These are phyloP conservation scores for Meriones unguiculatus DNA, from an alignment of 2,113 vertebrate genomes.

Conservation along the genomic window DNA sequence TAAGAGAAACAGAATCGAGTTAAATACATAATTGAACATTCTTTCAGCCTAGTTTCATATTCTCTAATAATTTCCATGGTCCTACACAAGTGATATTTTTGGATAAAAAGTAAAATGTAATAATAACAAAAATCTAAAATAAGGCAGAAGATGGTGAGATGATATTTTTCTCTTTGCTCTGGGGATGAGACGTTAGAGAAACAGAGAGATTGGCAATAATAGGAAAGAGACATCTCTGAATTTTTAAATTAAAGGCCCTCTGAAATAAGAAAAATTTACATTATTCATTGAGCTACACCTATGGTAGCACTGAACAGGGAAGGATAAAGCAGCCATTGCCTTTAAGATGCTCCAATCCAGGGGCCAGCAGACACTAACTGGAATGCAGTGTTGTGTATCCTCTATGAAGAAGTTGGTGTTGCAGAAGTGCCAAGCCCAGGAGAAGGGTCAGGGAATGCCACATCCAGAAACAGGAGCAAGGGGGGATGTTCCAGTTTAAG, in stretches of 20 bases:
- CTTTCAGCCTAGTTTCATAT: neutral
- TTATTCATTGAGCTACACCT: neutral
- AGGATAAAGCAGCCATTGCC: too few relatives aligned
- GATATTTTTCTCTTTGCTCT: neutral
- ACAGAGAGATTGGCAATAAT: neutral
- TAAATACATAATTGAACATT: neutral
- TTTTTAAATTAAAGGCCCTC: neutral
- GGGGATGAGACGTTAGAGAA: neutral
- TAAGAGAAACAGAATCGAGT: neutral
- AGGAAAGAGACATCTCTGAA: neutral
- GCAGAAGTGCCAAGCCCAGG: neutral
- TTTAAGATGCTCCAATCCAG: neutral
- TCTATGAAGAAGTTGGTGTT: neutral
- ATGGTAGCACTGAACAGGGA: neutral
- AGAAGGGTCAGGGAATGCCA: neutral
- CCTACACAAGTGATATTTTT: neutral
- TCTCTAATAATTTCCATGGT: neutral
- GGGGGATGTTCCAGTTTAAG: neutral
- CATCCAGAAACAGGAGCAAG: neutral
- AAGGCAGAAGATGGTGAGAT: neutral
- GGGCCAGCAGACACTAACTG: neutral
- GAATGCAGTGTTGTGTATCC: neutral
- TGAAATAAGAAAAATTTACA: neutral
- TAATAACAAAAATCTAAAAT: neutral
- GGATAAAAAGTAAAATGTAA: neutral